Percentiles rank a stretch among this genome's conserved stretches.
Evolutionary conservation across 2,113 vertebrate genomes (phyloP).

Genomic region (Cinclus cinclus): DNA sequence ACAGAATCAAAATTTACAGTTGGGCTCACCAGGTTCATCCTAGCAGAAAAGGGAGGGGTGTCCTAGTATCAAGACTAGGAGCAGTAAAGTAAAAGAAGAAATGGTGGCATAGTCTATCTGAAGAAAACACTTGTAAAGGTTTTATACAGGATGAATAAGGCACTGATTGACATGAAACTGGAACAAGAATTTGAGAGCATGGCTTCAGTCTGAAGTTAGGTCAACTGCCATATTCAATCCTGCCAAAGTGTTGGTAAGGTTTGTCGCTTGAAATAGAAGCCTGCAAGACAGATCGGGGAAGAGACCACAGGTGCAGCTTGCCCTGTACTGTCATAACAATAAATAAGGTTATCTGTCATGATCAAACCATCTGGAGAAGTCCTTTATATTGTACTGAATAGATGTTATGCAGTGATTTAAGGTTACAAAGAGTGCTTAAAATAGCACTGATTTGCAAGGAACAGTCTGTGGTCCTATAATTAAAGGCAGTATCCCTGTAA

Average conservation of each 20-base stretch:
- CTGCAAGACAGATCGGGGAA: neutral
- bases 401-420: neutral
- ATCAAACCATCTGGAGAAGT: slow-evolving; percentile 42
- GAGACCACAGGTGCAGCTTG: slow-evolving; percentile 46
- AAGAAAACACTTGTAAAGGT: neutral
- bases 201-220: neutral
- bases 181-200: neutral
- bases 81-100: neutral
- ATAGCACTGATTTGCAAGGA: neutral
- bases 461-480: neutral
- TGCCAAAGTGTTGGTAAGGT: neutral
- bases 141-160: neutral
- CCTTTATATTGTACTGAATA: neutral
- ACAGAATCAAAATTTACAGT: neutral
- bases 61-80: neutral
- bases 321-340: slow-evolving; percentile 44
- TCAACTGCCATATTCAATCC: neutral
- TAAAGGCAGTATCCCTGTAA: neutral
- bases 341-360: slow-evolving; percentile 61
- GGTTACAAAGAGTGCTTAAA: neutral
- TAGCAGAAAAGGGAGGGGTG: neutral
- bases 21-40: neutral
- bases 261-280: neutral
- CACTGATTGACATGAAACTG: neutral
- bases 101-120: neutral